Evolutionary conservation across 2,113 vertebrate genomes (phyloP).

Genomic region (Addax nasomaculatus): DNA sequence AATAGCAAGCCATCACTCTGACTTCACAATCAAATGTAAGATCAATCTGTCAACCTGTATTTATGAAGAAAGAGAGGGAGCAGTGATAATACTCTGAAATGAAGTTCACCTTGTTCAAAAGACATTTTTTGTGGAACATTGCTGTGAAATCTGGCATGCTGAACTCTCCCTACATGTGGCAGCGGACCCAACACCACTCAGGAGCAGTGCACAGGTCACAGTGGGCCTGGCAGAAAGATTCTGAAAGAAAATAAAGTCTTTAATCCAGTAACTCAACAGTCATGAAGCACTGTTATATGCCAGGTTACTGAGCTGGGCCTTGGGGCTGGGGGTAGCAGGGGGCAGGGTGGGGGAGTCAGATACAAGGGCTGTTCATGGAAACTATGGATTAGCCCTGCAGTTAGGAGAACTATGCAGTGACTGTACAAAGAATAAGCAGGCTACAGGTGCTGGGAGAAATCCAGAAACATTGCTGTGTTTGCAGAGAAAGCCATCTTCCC

Average conservation of each 20-base stretch:
- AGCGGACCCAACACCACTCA: not conserved
- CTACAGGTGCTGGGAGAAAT: not conserved
- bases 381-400: not conserved
- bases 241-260: not conserved
- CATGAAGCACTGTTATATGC: not conserved
- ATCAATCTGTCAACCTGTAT: conserved; percentile 32
- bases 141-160: not conserved
- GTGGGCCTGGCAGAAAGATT: not conserved
- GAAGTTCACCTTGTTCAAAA: not conserved
- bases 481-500: not conserved
- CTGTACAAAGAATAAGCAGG: not conserved
- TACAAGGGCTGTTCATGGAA: not conserved
- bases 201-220: not conserved
- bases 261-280: not conserved
- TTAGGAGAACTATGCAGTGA: not conserved
- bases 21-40: conserved; percentile 34
- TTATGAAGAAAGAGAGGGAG: not conserved
- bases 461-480: not conserved
- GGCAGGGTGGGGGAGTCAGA: too few species aligned
- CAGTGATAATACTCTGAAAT: not conserved
- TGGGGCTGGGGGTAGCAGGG: not conserved
- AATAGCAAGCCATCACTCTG: conserved; percentile 26
- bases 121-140: not conserved
- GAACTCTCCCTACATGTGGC: not conserved
- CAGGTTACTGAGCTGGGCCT: not conserved